phyloP scores from a whole-genome alignment of 2,113 vertebrate species.

The Phalacrocorax pelagicus region DNA sequence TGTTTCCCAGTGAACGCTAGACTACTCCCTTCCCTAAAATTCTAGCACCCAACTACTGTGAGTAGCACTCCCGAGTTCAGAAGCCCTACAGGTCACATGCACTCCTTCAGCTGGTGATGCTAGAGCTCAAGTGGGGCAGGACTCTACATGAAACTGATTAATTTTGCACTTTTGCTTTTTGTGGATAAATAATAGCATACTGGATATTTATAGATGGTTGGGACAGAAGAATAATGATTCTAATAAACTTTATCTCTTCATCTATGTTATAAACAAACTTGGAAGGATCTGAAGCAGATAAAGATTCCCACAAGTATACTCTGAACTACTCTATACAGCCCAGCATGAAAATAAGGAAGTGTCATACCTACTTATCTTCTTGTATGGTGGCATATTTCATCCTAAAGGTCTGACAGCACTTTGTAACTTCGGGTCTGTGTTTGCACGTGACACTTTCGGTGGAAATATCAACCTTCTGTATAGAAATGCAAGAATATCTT shows the following conservation, averaged over 20 bases:
- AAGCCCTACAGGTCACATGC: background rate
- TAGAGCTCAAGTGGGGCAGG: background rate
- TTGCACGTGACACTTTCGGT: background rate
- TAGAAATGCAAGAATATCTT: background rate
- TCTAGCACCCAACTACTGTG: background rate
- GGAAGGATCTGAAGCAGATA: background rate
- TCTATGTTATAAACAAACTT: background rate
- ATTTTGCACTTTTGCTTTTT: background rate
- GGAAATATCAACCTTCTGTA: background rate
- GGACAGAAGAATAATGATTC: background rate
- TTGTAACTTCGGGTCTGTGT: background rate
- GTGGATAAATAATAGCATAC: background rate
- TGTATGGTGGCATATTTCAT: background rate
- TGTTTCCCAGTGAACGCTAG: accelerated
- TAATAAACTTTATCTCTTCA: background rate
- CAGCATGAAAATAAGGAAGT: background rate
- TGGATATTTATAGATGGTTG: background rate
- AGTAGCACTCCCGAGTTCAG: background rate
- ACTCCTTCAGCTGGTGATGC: background rate
- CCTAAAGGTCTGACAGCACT: background rate
- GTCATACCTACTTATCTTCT: background rate
- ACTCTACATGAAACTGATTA: background rate
- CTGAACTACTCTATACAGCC: background rate
- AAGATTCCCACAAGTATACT: background rate
- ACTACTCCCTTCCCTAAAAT: background rate